Evolutionary conservation across 2,888 invertebrate genomes (phyloP), one percentile per base, ranked within the genome.

Genomic region (Apodemia hepburni): DNA sequence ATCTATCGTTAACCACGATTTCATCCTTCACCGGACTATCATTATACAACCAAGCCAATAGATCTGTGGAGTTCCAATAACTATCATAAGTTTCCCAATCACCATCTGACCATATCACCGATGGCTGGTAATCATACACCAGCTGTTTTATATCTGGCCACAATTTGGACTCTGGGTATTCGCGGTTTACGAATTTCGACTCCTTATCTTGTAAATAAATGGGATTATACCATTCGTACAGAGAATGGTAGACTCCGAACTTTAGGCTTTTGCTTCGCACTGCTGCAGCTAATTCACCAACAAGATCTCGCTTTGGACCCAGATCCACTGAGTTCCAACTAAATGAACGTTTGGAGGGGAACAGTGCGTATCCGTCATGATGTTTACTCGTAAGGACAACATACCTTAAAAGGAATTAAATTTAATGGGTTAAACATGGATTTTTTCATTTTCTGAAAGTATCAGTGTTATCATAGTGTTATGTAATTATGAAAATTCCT

Each of bases 21-120:
- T 94, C 95, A 69, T 98, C 94, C 74, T 95, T 96, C 0, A 99
- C 97, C 0, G 97, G 97, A 77, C 98, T 98, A 0, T 97, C 95
- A 75, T 97, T 98, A 76, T 97, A 98, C n/a, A 98, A 85, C 98
- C 98, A 98, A 0, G 98, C 95, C 2, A 98, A 86, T 75, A 98
- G 96, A 63, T 96, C 95, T 57, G 94, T 95, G 0, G 97, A 94
- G 69, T 94, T 94, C 97, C 97, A 98, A 74, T 98, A 98, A 0
- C 90, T 88, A 67, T 96, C 95, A 0, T 93, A 83, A 0, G 97
- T 96, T 79, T 98, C 98, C 98, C 98, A 98, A 72, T 98, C 98
- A 0, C 98, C 98, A 82, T 98, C 98, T 0, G 97, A 95, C 98
- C 98, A 98, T 17, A 98, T 81, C 0, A 98, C 92, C 35, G 97